A percentile compares a stretch with the other conserved stretches of the same genome.
These are phyloP conservation scores for Malaclemys terrapin DNA, from an alignment of 2,113 vertebrate genomes.

Conservation along the genomic window DNA sequence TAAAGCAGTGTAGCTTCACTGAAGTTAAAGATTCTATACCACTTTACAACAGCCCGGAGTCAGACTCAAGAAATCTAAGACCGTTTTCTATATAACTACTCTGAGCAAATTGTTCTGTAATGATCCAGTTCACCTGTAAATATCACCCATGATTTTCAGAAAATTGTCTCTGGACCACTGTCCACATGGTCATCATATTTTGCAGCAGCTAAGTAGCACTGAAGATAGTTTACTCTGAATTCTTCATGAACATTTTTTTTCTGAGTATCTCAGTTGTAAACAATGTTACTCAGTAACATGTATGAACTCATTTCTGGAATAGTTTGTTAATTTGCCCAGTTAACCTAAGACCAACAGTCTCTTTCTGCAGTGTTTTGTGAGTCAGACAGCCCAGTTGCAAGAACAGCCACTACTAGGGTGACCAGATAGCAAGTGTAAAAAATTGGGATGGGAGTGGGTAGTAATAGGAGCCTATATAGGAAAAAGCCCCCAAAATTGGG, in stretches of 20 bases:
- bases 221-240: not conserved
- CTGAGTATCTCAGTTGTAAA: not conserved
- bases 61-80: not conserved
- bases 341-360: slow-evolving; percentile 1
- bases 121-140: not conserved
- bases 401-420: not conserved
- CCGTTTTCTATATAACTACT: not conserved
- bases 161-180: not conserved
- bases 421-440: too few relatives aligned
- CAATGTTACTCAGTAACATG: not conserved
- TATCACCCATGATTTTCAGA: fast-evolving
- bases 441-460: too few relatives aligned
- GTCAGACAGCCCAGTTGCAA: not conserved
- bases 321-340: slow-evolving; percentile 7
- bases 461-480: too few relatives aligned
- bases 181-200: not conserved
- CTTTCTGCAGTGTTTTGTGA: not conserved
- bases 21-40: not conserved
- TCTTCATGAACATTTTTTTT: not conserved
- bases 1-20: not conserved
- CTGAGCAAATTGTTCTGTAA: not conserved
- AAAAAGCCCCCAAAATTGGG: too few relatives aligned
- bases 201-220: fast-evolving
- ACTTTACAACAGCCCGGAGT: not conserved
- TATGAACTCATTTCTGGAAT: not conserved